These are phyloP conservation scores for Cyrtodaria siliqua DNA, from an alignment of 2,888 invertebrate species.

Conservation along the genomic window DNA sequence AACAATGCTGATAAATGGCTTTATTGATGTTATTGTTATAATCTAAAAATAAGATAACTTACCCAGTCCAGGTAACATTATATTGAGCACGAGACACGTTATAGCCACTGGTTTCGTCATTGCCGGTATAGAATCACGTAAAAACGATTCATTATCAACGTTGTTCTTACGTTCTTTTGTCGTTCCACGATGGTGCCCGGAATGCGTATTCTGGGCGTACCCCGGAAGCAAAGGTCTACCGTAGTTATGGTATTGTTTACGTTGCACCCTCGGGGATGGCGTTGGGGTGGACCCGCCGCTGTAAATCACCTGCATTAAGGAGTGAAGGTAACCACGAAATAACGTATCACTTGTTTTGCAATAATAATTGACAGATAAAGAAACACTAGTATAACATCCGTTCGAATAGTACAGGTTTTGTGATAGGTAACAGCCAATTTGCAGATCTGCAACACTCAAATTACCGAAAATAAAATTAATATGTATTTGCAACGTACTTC, in stretches of 20 bases:
- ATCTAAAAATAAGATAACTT: no score
- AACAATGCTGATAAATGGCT: no score
- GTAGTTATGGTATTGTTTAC: constrained; percentile 73
- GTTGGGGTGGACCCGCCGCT: constrained; percentile 79
- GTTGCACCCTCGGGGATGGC: constrained; percentile 75
- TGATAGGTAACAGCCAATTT: no score
- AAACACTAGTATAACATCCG: no score
- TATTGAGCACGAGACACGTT: constrained; percentile 79
- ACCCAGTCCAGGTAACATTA: constrained; percentile 81
- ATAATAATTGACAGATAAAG: no score
- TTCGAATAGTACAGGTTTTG: no score
- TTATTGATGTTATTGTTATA: no score
- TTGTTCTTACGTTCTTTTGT: constrained; percentile 60
- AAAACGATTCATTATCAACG: constrained; percentile 64
- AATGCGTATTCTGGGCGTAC: constrained; percentile 62
- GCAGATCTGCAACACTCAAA: no score
- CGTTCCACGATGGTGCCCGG: constrained; percentile 42
- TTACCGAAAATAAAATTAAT: no score
- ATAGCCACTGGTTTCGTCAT: constrained; percentile 80
- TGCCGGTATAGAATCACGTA: constrained; percentile 81
- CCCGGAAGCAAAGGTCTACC: constrained; percentile 76
- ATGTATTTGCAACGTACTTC: no score
- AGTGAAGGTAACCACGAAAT: no score
- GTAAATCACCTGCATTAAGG: constrained; percentile 77
- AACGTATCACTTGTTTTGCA: no score